Evolutionary conservation across 92 coral and sea anemone genomes (phyloP).

Genomic region (Parazoanthus atlanticus): DNA sequence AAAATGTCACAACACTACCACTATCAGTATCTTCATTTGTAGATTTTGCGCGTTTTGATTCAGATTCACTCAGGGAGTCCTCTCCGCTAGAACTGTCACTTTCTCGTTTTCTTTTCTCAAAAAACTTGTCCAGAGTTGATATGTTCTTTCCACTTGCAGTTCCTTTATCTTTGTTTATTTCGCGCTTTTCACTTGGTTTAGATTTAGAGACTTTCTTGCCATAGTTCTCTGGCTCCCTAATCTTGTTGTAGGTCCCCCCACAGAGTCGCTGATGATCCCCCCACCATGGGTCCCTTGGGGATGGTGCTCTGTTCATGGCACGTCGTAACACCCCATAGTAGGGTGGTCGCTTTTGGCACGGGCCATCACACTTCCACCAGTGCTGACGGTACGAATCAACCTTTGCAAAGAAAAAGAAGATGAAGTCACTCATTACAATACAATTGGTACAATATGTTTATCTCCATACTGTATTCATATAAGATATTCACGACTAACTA

Average conservation of each 20-base stretch:
- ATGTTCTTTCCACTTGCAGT: constrained; percentile 38
- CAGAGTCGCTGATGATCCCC: constrained; percentile 90
- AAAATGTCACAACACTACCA: constrained; percentile 59
- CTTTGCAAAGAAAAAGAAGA: constrained; percentile 44
- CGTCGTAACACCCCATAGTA: constrained; percentile 91
- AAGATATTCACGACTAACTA: too few species aligned
- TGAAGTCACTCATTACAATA: not conserved
- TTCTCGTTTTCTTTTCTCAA: constrained; percentile 38
- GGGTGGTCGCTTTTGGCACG: constrained; percentile 93
- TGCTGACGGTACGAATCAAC: constrained; percentile 94
- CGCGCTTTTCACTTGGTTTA: constrained; percentile 28
- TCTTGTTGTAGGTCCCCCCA: constrained; percentile 92
- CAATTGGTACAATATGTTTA: too few species aligned
- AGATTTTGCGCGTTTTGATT: constrained; percentile 15
- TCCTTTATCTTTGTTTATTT: constrained; percentile 21
- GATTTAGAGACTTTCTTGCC: constrained; percentile 72
- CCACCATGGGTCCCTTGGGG: constrained; percentile 98
- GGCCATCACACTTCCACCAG: constrained; percentile 98
- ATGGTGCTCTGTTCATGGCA: constrained; percentile 96
- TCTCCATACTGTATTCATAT: too few species aligned
- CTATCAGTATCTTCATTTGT: constrained; percentile 32
- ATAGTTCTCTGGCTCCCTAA: constrained; percentile 94
- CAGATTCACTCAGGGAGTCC: constrained; percentile 10
- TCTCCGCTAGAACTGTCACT: constrained; percentile 9
- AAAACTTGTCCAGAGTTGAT: constrained; percentile 36